Evolutionary conservation across 1,140 invertebrate species (phyloP).

Genomic region (Galleria mellonella): DNA sequence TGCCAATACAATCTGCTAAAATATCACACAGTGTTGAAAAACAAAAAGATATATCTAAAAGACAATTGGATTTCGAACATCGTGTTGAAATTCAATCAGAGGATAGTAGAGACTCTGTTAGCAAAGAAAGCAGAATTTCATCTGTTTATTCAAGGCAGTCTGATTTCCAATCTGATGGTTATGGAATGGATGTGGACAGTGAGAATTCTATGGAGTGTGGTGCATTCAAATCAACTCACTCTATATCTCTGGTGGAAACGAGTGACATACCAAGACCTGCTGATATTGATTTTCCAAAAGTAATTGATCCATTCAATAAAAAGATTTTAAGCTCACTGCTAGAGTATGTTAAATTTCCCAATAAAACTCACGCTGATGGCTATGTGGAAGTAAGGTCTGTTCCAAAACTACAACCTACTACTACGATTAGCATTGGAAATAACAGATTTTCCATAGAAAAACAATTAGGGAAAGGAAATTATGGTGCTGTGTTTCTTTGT

Average conservation of each 20-base stretch:
- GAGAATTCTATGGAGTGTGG: constrained; percentile 72
- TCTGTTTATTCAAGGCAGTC: constrained; percentile 63
- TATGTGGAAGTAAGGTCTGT: constrained; percentile 61
- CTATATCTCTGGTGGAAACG: constrained; percentile 64
- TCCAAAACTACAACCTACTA: constrained; percentile 58
- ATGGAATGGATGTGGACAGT: constrained; percentile 72
- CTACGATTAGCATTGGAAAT: constrained; percentile 64
- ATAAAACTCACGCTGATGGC: constrained; percentile 69
- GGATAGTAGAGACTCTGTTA: constrained; percentile 69
- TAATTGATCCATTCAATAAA: constrained; percentile 75
- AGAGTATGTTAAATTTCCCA: constrained; percentile 75
- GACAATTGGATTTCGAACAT: constrained; percentile 69
- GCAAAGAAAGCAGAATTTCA: constrained; percentile 69
- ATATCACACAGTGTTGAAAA: constrained; percentile 57
- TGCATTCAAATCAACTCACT: constrained; percentile 64
- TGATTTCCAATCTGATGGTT: constrained; percentile 61
- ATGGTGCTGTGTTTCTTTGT: constrained; percentile 82
- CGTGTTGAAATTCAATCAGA: constrained; percentile 64
- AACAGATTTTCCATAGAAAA: constrained; percentile 80
- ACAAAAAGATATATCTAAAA: constrained; percentile 67
- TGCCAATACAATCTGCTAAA: constrained; percentile 60
- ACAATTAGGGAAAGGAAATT: constrained; percentile 84
- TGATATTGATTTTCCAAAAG: constrained; percentile 63
- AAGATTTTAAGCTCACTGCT: constrained; percentile 71
- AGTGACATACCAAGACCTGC: constrained; percentile 67